phyloP scores from a whole-genome alignment of 1,140 invertebrate species.

The Melitaea cinxia region DNA sequence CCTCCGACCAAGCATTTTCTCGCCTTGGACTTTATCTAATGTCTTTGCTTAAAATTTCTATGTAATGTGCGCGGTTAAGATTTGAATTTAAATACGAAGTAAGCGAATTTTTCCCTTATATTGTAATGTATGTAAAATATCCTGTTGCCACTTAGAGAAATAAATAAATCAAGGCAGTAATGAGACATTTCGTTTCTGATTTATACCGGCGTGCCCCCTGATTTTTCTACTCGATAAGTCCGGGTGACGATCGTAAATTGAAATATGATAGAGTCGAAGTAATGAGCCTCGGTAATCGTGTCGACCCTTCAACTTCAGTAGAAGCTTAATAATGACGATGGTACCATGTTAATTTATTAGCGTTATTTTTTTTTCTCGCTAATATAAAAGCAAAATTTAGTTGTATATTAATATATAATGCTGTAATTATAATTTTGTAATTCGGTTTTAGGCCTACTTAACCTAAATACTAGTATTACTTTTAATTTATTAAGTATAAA shows the following conservation, averaged over 20 bases:
- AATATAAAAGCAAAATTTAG: neutral
- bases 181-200: constrained; percentile 77
- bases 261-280: constrained; percentile 79
- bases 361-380: neutral
- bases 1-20: constrained; percentile 74
- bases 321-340: constrained; percentile 42
- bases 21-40: constrained; percentile 75
- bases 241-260: constrained; percentile 79
- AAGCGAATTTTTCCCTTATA: neutral
- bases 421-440: too few species aligned
- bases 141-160: neutral
- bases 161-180: constrained; percentile 63
- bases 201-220: constrained; percentile 70
- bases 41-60: constrained; percentile 70
- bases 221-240: constrained; percentile 77
- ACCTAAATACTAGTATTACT: too few species aligned
- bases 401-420: constrained; percentile 19
- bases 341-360: constrained; percentile 44
- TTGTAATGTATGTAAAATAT: constrained; percentile 13
- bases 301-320: constrained; percentile 58
- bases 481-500: too few species aligned
- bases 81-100: constrained; percentile 39
- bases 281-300: constrained; percentile 73
- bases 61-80: constrained; percentile 62
- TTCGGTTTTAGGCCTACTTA: too few species aligned